phyloP scores from a whole-genome alignment of 2,888 invertebrate genomes.

The Theretra japonica region DNA sequence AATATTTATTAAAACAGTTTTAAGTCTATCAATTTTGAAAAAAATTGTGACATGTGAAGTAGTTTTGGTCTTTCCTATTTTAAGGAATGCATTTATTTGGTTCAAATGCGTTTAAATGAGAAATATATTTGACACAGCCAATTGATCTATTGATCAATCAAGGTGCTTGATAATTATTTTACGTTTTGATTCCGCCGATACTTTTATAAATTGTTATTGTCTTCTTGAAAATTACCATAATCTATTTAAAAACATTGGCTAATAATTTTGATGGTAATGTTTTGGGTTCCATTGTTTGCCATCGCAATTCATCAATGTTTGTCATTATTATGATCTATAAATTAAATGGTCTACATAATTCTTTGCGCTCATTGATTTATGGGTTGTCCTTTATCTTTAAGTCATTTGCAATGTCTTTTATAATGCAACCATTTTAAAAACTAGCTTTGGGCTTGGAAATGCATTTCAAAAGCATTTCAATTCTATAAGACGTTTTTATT shows the following conservation, averaged over 20 bases:
- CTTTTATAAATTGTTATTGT: not conserved
- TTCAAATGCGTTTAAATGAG: too few species aligned
- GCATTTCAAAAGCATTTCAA: not conserved
- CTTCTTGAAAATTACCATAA: constrained; percentile 20
- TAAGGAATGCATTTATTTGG: too few species aligned
- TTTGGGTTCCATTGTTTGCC: constrained; percentile 19
- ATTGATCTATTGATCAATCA: not conserved
- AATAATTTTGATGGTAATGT: constrained; percentile 28
- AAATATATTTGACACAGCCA: not conserved
- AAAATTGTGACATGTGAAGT: too few species aligned
- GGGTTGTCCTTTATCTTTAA: not conserved
- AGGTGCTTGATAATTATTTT: not conserved
- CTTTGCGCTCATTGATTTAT: constrained; percentile 1
- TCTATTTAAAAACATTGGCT: constrained; percentile 26
- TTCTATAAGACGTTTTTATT: not conserved
- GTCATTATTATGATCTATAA: not conserved
- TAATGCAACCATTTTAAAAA: not conserved
- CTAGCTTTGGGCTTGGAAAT: not conserved
- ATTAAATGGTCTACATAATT: not conserved
- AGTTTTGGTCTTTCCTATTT: too few species aligned
- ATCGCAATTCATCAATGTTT: constrained; percentile 9
- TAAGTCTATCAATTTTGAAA: not conserved
- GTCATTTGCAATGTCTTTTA: not conserved
- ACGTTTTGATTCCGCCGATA: not conserved
- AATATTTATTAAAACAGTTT: not conserved